Evolutionary conservation across 2,888 invertebrate genomes (phyloP).

Genomic region (Ophraella communa): DNA sequence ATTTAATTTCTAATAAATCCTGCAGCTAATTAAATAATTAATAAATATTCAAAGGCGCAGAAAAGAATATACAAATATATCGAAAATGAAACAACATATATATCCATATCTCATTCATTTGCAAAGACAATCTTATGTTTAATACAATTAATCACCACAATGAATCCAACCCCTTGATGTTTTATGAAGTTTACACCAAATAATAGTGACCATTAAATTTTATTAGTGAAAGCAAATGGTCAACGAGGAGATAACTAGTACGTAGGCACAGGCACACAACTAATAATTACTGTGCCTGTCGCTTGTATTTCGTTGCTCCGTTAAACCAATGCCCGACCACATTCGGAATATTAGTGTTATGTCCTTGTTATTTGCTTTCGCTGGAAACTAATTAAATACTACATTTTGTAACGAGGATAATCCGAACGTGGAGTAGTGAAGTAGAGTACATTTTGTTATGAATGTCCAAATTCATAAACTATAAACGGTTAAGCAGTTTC

Average conservation of each 20-base stretch:
- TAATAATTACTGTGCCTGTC: slow-evolving; percentile 27
- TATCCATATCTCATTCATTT: no score
- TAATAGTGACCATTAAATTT: slow-evolving; percentile 54
- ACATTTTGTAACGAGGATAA: slow-evolving; percentile 11
- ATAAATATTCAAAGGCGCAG: no score
- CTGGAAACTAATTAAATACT: slow-evolving; percentile 18
- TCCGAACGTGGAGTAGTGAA: not conserved
- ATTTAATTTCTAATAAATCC: no score
- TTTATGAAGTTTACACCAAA: slow-evolving; percentile 53
- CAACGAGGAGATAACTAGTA: slow-evolving; percentile 13
- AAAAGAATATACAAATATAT: no score
- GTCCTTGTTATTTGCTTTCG: slow-evolving; percentile 14
- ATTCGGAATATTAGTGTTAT: slow-evolving; percentile 27
- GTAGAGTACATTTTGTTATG: not conserved
- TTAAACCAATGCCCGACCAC: slow-evolving; percentile 22
- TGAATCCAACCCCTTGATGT: no score
- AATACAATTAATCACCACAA: no score
- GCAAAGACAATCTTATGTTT: no score
- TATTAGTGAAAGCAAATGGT: slow-evolving; percentile 40
- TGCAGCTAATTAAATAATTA: no score
- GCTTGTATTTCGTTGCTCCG: slow-evolving; percentile 28
- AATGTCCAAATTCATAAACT: not conserved
- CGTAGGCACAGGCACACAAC: slow-evolving; percentile 20
- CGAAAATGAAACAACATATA: no score
- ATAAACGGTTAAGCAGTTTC: not conserved